Conservation (phyloP, 2,888 invertebrate genomes). For the Meteorus cinctellus region DNA sequence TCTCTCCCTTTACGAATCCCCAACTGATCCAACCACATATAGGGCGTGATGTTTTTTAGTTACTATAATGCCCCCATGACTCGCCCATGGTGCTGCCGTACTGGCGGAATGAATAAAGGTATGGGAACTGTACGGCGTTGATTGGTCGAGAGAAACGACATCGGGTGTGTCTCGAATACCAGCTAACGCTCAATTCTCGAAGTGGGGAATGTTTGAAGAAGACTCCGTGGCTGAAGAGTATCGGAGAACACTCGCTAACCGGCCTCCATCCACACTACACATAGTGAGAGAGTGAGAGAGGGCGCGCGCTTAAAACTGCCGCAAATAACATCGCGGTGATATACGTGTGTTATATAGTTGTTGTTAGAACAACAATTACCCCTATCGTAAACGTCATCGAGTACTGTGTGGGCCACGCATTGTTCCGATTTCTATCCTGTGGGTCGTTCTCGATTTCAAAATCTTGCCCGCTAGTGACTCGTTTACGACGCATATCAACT, state of each 20-base stretch:
- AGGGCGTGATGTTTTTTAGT: slow-evolving; percentile 40
- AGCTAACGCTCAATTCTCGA: slow-evolving; percentile 18
- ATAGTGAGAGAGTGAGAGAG: slow-evolving; percentile 62
- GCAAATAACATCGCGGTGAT: slow-evolving; percentile 55
- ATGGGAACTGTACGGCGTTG: slow-evolving; percentile 19
- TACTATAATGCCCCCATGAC: background rate
- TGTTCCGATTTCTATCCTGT: slow-evolving; percentile 49
- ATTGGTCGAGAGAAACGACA: slow-evolving; percentile 46
- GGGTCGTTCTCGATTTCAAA: slow-evolving; percentile 36
- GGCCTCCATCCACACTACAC: slow-evolving; percentile 70
- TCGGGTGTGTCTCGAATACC: slow-evolving; percentile 49
- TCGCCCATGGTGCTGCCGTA: slow-evolving; percentile 33
- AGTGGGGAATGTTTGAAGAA: slow-evolving; percentile 71
- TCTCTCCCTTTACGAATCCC: background rate
- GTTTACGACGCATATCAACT: background rate
- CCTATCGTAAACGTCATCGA: slow-evolving; percentile 57
- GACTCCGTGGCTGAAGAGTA: slow-evolving; percentile 69
- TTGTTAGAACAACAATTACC: slow-evolving; percentile 61
- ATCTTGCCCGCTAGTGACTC: slow-evolving; percentile 32
- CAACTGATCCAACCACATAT: background rate
- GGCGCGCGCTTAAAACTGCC: slow-evolving; percentile 56
- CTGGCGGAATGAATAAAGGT: slow-evolving; percentile 44
- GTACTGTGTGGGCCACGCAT: slow-evolving; percentile 52
- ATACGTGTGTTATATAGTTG: slow-evolving; percentile 54
- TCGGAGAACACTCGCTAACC: slow-evolving; percentile 72